These are phyloP conservation scores for Malaclemys terrapin DNA, from an alignment of 2,113 vertebrate genomes.

Conservation along the genomic window DNA sequence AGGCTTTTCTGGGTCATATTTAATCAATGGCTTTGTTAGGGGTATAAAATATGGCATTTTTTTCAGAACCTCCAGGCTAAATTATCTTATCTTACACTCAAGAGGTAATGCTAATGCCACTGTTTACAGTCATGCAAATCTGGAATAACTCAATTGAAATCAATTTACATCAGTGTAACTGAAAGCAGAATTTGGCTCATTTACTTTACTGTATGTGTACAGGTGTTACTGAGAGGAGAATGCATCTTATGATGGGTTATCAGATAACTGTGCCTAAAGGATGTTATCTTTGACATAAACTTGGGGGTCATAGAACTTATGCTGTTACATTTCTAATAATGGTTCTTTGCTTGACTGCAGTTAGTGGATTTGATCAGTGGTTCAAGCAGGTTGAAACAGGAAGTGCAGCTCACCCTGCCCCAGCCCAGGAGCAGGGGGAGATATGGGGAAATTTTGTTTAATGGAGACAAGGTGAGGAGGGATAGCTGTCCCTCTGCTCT, in stretches of 20 bases:
- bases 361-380: not conserved
- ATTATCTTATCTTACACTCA: not conserved
- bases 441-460: not conserved
- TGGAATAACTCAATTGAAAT: not conserved
- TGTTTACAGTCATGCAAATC: constrained; percentile 36
- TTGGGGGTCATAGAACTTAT: constrained; percentile 15
- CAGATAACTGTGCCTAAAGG: not conserved
- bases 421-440: fast-evolving
- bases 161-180: not conserved
- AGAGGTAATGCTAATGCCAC: not conserved
- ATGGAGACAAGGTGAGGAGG: not conserved
- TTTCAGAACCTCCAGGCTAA: constrained; percentile 18
- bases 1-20: not conserved
- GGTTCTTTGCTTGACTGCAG: not conserved
- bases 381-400: not conserved
- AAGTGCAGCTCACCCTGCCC: not conserved
- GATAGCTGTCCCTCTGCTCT: not conserved
- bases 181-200: not conserved
- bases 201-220: not conserved
- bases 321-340: not conserved
- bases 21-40: not conserved
- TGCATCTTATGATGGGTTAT: not conserved
- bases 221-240: not conserved
- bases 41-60: not conserved
- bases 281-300: not conserved